phyloP scores from a whole-genome alignment of 2,888 invertebrate species.

The Anorthoa munda region DNA sequence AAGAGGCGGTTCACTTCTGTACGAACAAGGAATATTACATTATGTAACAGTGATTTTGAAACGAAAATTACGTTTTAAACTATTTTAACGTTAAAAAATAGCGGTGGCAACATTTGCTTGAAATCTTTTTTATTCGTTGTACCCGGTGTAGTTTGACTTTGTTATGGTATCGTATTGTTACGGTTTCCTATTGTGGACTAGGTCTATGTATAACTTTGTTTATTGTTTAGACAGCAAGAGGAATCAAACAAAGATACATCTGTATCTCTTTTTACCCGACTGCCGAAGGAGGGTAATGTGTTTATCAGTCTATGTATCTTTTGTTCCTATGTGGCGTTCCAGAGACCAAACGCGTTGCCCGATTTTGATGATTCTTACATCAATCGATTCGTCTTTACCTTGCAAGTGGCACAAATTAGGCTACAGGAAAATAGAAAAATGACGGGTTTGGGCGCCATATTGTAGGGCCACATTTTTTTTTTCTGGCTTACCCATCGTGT shows the following conservation, averaged over 20 bases:
- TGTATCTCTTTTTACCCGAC: no score
- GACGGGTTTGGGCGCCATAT: no score
- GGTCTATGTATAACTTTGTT: background rate
- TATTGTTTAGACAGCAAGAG: background rate
- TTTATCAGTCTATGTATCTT: no score
- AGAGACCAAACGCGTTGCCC: no score
- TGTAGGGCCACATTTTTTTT: no score
- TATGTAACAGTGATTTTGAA: slow-evolving; percentile 18
- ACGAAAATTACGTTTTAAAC: slow-evolving; percentile 10
- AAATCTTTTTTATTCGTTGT: background rate
- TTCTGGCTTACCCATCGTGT: no score
- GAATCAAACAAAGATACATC: background rate
- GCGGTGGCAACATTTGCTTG: background rate
- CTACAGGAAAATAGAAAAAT: no score
- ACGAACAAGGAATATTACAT: slow-evolving; percentile 8
- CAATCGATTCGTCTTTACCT: no score
- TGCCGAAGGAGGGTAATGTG: no score
- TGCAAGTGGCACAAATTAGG: no score
- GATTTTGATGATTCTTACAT: no score
- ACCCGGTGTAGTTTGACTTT: background rate
- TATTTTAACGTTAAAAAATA: background rate
- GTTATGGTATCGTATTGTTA: background rate
- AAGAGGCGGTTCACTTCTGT: slow-evolving; percentile 22
- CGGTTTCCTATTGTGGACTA: slow-evolving; percentile 10
- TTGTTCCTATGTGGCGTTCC: no score